These are phyloP conservation scores for Gulo gulo DNA, from an alignment of 2,113 vertebrate species.

Conservation along the genomic window DNA sequence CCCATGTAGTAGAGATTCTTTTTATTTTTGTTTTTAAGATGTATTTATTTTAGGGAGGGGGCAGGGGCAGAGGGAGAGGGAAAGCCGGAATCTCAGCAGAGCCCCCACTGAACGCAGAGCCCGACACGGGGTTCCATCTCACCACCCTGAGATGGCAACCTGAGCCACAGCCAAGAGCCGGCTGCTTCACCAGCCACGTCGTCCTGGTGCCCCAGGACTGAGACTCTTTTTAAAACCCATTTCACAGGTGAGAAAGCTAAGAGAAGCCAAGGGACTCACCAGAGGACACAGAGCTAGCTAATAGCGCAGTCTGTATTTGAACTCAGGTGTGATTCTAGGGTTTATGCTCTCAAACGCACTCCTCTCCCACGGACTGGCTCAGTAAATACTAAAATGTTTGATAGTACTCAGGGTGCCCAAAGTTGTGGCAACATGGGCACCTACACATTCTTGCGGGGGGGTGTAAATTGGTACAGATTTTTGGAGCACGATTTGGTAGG, in stretches of 20 bases:
- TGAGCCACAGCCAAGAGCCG: neutral
- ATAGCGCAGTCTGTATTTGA: neutral
- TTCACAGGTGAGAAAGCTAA: slow-evolving; percentile 32
- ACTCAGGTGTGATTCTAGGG: neutral
- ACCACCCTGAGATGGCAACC: neutral
- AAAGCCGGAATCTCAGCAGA: neutral
- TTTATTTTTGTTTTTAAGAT: neutral
- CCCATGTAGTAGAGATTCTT: neutral
- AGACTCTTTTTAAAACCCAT: neutral
- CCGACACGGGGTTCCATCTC: neutral
- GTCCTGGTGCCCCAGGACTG: neutral
- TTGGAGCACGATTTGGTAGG: neutral
- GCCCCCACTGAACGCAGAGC: neutral
- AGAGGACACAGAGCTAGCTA: neutral
- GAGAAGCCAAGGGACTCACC: neutral
- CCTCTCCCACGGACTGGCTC: neutral
- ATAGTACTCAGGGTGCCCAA: neutral
- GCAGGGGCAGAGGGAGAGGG: neutral
- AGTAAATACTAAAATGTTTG: neutral
- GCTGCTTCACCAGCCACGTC: neutral
- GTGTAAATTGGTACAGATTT: neutral
- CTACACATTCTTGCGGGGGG: neutral
- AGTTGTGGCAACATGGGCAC: neutral
- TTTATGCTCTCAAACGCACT: fast-evolving
- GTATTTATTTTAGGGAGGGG: neutral